These are phyloP conservation scores for Agrochola circellaris DNA, from an alignment of 2,888 invertebrate species.

Conservation along the genomic window DNA sequence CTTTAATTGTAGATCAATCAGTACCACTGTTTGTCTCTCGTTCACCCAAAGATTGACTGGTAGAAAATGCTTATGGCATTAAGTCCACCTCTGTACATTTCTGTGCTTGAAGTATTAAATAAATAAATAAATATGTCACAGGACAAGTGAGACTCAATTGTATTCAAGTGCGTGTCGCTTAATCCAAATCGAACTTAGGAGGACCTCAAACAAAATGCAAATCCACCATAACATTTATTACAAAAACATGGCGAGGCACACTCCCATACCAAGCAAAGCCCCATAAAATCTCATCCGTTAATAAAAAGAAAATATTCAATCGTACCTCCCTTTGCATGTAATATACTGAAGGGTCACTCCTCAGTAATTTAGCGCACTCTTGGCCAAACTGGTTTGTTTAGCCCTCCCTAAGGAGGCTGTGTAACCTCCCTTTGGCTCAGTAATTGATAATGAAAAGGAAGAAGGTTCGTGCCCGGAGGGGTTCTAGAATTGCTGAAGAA, in stretches of 20 bases:
- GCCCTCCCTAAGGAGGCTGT: slow-evolving; percentile 54
- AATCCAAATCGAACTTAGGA: not conserved
- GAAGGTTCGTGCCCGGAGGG: slow-evolving; percentile 39
- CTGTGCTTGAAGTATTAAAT: too few species aligned
- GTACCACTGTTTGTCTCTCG: too few species aligned
- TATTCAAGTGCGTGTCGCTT: not conserved
- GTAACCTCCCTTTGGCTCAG: slow-evolving; percentile 44
- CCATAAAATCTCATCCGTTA: slow-evolving; percentile 36
- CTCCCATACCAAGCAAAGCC: not conserved
- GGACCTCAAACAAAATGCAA: not conserved
- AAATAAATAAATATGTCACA: too few species aligned
- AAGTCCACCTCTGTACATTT: too few species aligned
- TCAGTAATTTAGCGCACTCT: slow-evolving; percentile 64
- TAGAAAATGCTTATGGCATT: too few species aligned
- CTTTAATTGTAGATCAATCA: not conserved
- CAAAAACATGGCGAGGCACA: not conserved
- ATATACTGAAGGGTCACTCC: slow-evolving; percentile 56
- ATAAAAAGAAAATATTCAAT: slow-evolving; percentile 64
- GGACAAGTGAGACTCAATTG: not conserved
- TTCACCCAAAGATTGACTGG: too few species aligned
- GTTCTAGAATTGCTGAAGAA: slow-evolving; percentile 24
- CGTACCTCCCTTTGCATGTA: slow-evolving; percentile 55
- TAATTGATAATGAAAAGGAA: slow-evolving; percentile 68
- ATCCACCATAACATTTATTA: slow-evolving; percentile 10
- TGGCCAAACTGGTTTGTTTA: slow-evolving; percentile 60